Evolutionary conservation across 92 coral and sea anemone genomes (phyloP).

Genomic region (Diadumene lineata): DNA sequence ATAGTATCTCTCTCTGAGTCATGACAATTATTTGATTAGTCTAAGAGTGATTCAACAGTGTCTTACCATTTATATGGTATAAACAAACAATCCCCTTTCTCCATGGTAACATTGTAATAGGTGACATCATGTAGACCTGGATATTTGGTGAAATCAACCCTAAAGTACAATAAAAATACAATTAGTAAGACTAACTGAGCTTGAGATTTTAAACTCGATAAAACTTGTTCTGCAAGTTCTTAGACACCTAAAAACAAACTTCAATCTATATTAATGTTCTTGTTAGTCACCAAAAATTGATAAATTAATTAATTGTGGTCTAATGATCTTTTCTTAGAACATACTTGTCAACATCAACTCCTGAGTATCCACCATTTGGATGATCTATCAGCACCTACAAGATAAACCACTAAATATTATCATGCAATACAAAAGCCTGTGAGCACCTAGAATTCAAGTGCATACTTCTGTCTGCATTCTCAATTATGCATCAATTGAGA

Average conservation of each 20-base stretch:
- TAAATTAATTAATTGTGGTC: background rate
- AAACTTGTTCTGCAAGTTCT: too few relatives aligned
- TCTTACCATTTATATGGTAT: conserved; percentile 94
- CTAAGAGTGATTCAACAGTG: background rate
- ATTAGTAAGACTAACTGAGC: background rate
- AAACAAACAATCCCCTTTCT: conserved; percentile 88
- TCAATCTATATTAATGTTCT: background rate
- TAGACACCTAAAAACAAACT: too few relatives aligned
- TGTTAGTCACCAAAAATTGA: background rate
- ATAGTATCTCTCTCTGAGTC: too few relatives aligned
- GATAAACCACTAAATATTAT: background rate
- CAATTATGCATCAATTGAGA: too few relatives aligned
- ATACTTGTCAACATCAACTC: conserved; percentile 92
- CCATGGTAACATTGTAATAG: conserved; percentile 85
- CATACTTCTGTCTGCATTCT: too few relatives aligned
- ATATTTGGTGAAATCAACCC: conserved; percentile 92
- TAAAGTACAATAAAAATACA: conserved; percentile 19
- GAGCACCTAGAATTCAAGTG: too few relatives aligned
- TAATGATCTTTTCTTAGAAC: background rate
- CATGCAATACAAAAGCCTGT: background rate
- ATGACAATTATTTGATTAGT: background rate
- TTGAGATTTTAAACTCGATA: background rate
- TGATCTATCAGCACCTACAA: conserved; percentile 81
- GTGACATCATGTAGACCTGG: conserved; percentile 90
- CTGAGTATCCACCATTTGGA: conserved; percentile 94